Percentiles rank a stretch among this genome's conserved stretches.
These are phyloP conservation scores for Podarcis siculus DNA, from an alignment of 2,797 vertebrate species.

Conservation along the genomic window DNA sequence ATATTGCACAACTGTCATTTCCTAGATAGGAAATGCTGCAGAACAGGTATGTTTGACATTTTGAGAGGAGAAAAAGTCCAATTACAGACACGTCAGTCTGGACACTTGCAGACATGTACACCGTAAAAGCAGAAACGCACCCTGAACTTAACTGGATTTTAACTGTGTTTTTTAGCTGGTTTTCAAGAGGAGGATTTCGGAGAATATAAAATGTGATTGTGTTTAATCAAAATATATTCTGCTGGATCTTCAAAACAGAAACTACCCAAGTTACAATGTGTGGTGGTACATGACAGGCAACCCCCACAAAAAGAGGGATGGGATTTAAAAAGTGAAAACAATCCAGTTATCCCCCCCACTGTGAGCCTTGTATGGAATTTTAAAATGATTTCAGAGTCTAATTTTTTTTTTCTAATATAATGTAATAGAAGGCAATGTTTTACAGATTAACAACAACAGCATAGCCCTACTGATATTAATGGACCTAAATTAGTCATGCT, in stretches of 20 bases:
- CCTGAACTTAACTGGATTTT: not conserved
- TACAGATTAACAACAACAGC: too few relatives aligned
- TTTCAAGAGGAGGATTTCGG: not conserved
- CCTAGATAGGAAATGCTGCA: not conserved
- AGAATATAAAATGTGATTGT: not conserved
- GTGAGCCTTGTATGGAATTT: too few relatives aligned
- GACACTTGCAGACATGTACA: not conserved
- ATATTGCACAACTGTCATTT: not conserved
- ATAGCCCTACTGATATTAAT: not conserved
- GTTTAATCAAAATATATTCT: not conserved
- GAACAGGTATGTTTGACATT: not conserved
- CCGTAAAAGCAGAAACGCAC: not conserved
- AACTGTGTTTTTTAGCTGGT: not conserved
- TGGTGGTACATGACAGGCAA: too few relatives aligned
- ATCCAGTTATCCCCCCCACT: too few relatives aligned
- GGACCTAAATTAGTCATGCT: not conserved
- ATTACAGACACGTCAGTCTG: too few relatives aligned
- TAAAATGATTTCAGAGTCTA: too few relatives aligned
- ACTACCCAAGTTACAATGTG: too few relatives aligned
- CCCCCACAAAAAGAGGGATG: not conserved
- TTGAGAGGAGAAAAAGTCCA: too few relatives aligned
- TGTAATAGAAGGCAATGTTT: too few relatives aligned
- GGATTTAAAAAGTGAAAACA: too few relatives aligned
- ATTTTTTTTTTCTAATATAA: too few relatives aligned
- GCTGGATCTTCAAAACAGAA: not conserved